phyloP scores from a whole-genome alignment of 2,113 vertebrate genomes.

The Peucedramus taeniatus region DNA sequence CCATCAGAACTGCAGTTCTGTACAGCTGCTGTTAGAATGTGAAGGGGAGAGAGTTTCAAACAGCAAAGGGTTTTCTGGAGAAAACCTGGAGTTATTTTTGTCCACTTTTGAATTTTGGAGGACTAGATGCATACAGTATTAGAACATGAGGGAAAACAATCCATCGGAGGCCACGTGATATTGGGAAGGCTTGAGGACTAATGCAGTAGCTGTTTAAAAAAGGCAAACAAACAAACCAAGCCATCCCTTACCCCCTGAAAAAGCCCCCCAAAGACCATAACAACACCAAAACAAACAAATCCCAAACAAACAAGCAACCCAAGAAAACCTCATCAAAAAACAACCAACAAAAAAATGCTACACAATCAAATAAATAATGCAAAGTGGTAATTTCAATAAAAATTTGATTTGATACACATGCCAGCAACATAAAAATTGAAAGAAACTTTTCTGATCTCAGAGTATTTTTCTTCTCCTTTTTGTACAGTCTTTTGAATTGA shows the following conservation, averaged over 20 bases:
- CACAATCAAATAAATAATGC: not conserved
- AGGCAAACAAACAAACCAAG: not conserved
- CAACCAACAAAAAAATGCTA: accelerated
- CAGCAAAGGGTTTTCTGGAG: not conserved
- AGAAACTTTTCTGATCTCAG: not conserved
- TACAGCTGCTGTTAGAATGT: not conserved
- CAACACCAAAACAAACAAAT: not conserved
- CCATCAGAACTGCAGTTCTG: not conserved
- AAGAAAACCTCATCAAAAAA: not conserved
- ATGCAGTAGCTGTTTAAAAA: not conserved
- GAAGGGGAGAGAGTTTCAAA: not conserved
- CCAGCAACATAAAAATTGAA: not conserved
- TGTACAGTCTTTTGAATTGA: not conserved
- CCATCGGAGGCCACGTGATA: accelerated
- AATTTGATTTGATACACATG: not conserved
- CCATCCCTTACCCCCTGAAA: not conserved
- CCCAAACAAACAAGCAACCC: not conserved
- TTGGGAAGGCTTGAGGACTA: not conserved
- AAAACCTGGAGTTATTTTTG: not conserved
- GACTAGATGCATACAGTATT: not conserved
- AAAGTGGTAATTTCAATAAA: not conserved
- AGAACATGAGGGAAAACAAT: not conserved
- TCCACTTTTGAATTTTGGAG: not conserved
- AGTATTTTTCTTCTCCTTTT: not conserved
- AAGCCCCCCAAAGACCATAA: not conserved